Evolutionary conservation across 2,797 vertebrate genomes (phyloP).

Genomic region (Syngnathus rostellatus): DNA sequence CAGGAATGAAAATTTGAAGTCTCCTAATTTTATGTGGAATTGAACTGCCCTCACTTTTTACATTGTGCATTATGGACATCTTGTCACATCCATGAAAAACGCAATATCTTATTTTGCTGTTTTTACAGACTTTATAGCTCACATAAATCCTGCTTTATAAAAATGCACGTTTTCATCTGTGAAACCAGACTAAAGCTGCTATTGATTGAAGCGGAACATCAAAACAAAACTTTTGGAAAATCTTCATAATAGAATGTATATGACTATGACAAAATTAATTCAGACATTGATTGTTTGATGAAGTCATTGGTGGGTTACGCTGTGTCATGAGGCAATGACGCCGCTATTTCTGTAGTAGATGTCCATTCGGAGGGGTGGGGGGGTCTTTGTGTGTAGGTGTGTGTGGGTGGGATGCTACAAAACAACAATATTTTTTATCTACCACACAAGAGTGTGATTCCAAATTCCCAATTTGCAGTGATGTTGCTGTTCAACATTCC

Average conservation of each 20-base stretch:
- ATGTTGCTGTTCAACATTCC: neutral
- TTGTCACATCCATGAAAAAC: slow-evolving; percentile 24
- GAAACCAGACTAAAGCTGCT: neutral
- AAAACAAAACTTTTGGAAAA: neutral
- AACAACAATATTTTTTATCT: too few species aligned
- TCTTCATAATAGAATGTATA: neutral
- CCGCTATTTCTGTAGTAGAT: too few species aligned
- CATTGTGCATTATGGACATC: slow-evolving; percentile 28
- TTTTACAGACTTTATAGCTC: neutral
- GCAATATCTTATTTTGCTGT: neutral
- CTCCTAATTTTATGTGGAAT: slow-evolving; percentile 58
- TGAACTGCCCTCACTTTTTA: slow-evolving; percentile 29
- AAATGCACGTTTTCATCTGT: neutral
- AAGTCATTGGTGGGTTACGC: too few species aligned
- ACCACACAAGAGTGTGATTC: too few species aligned
- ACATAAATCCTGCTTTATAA: neutral
- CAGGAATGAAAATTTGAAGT: slow-evolving; percentile 65
- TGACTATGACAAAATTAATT: neutral
- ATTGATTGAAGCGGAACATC: neutral
- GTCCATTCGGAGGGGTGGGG: too few species aligned
- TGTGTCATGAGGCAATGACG: too few species aligned
- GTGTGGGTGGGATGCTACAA: too few species aligned
- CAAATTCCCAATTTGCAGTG: neutral
- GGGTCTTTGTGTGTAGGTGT: too few species aligned
- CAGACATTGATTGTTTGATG: neutral